Evolutionary conservation across 53 echinoderm and acorn worm species (phyloP), one percentile per base, ranked within the genome.

Genomic region (Echinarachnius parma): DNA sequence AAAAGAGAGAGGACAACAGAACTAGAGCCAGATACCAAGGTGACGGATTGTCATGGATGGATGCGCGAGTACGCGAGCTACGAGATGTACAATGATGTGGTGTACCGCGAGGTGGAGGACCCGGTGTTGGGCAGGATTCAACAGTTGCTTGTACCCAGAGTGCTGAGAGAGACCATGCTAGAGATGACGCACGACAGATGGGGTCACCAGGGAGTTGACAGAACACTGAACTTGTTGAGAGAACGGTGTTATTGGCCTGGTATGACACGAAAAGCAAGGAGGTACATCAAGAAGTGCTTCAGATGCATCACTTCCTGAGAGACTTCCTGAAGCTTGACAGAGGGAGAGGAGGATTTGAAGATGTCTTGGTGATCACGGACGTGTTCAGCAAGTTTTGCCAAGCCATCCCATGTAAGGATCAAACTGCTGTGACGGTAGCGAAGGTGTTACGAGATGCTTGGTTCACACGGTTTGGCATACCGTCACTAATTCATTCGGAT

Each of bases 241-340:
- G 44, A 31, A 28, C 48, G 82, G 14, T 75, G 75, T 22, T 82
- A 55, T 44, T 82, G 82, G 82, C 75, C 82, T 0, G 82, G 75
- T 3, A 64, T 64, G 25, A 21, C 10, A n/a, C 37, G 57, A 30
- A 5, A 61, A 14, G 45, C 58, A 11, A 75, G 31, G 42, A 31
- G 55, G 33, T 27, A 75, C 29, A 62, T 82, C 22, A 45, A 34
- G 66, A 58, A 7, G 55, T 82, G 83, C 48, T 82, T 65, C 58
- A 64, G 66, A 44, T 83, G 83, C 33, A 28, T 23, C 15, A 15
- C 36, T 4, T 58, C 66, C 5, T 77, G 7, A 25, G 63, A 19
- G 78, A 77, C 22, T 77, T 63, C 34, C 21, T 77, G 64, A 64
- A 77, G 28, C 20, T 77, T 10, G 64, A 77, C 19, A 28, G 34